Evolutionary conservation across 2,888 invertebrate species (phyloP), one percentile per base, ranked within the genome.

Genomic region (Ophion costatus): DNA sequence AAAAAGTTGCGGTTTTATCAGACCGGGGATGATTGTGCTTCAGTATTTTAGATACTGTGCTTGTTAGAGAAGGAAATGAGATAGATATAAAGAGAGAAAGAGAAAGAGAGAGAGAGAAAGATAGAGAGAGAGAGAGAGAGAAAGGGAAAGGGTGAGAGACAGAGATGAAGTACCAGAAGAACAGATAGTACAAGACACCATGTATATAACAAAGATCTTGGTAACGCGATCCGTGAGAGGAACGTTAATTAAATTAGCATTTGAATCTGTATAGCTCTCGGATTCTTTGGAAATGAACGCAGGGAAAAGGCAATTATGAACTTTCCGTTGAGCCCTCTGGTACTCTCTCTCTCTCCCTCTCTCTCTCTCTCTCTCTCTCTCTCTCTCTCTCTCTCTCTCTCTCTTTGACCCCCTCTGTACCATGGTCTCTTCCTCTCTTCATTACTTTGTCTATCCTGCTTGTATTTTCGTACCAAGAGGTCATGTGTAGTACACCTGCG

Each of bases 171-270:
- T 45, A 29, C n/a, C 24, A 17, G 22, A 61, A n/a, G 56, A 38
- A 38, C 61, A 45, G 24, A 64, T 42, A 45, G 78, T 33, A 78
- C 45, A 67, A 73, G 77, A 69, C 74, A 73, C 29, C 59, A 56
- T 22, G 64, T 61, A 61, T 57, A 75, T 73, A 82, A 75, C 79
- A 56, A 77, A 82, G 80, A 85, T 85, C 61, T 75, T 70, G 17
- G 76, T 42, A 84, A 82, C 84, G 86, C 80, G 86, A 81, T 82
- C 86, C 87, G 83, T 74, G 84, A 86, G 66, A 73, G 80, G 77
- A 88, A 87, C 88, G 85, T 89, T 90, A 88, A 89, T 90, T 89
- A 91, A 91, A 90, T 90, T 88, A 88, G 84, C 86, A 86, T 86
- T 85, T 80, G 80, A 77, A 85, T 80, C 73, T 82, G 63, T 63